A percentile compares a stretch with the other conserved stretches of the same genome.
Conservation (phyloP, 2,797 vertebrate species). For the Brachyrhaphis roseni region DNA sequence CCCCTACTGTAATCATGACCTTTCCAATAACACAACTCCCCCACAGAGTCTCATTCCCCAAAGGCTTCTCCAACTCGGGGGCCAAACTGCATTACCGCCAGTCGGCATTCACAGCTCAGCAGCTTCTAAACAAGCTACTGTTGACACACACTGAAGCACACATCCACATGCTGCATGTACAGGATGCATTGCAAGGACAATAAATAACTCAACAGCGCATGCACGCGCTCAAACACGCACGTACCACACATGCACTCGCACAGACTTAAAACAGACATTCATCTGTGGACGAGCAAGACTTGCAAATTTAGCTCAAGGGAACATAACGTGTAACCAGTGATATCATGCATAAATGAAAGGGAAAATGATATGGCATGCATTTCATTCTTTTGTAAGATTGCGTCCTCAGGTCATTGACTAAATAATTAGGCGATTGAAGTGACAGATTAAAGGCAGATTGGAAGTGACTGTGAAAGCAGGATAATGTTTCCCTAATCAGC, state of each 20-base stretch:
- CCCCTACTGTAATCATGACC: constrained; percentile 86
- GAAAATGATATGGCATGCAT: constrained; percentile 82
- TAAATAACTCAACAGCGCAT: constrained; percentile 46
- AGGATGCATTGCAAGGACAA: constrained; percentile 58
- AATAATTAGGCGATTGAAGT: constrained; percentile 87
- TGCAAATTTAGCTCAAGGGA: constrained; percentile 72
- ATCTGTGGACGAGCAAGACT: constrained; percentile 56
- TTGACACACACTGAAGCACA: constrained; percentile 66
- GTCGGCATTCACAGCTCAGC: constrained; percentile 79
- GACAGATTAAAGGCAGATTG: constrained; percentile 89
- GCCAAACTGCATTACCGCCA: constrained; percentile 77
- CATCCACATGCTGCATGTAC: constrained; percentile 42
- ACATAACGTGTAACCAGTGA: constrained; percentile 73
- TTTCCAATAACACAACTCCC: constrained; percentile 84
- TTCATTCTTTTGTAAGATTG: constrained; percentile 85
- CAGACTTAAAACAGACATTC: constrained; percentile 33
- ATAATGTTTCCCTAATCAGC: constrained; percentile 90
- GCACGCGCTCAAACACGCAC: constrained; percentile 13
- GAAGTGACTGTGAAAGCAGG: constrained; percentile 87
- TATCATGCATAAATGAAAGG: constrained; percentile 81
- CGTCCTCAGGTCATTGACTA: constrained; percentile 85
- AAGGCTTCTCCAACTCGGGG: constrained; percentile 76
- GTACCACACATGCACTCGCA: constrained; percentile 17
- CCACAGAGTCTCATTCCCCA: constrained; percentile 76
- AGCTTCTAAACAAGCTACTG: constrained; percentile 76